Conservation (phyloP, 2,113 vertebrate genomes). For the Ceyx margarethae region DNA sequence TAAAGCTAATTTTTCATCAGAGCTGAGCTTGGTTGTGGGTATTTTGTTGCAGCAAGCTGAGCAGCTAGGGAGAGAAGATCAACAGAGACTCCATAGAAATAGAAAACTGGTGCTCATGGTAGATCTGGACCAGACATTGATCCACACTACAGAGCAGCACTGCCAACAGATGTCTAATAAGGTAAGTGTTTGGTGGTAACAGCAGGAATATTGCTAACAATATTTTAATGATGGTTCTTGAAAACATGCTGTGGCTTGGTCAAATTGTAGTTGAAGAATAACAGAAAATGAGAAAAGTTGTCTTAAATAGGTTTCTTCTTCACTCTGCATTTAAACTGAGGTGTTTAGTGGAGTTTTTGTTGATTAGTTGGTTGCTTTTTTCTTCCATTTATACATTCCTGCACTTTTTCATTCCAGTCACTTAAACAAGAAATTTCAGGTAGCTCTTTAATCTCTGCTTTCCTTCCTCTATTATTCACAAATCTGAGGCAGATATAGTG, state of each 20-base stretch:
- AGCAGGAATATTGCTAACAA: neutral
- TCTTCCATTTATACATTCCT: neutral
- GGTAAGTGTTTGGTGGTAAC: constrained; percentile 63
- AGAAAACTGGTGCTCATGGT: constrained; percentile 97
- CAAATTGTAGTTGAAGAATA: neutral
- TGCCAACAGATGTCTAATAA: constrained; percentile 93
- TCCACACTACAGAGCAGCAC: constrained; percentile 96
- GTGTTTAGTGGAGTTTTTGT: too few relatives aligned
- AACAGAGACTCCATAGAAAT: constrained; percentile 90
- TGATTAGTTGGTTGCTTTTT: neutral
- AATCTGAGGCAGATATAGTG: neutral
- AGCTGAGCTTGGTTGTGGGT: neutral
- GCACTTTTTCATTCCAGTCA: neutral
- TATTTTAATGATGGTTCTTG: neutral
- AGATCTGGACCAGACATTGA: constrained; percentile 96
- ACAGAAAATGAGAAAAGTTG: neutral
- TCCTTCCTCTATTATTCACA: neutral
- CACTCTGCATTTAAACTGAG: neutral
- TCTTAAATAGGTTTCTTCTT: neutral
- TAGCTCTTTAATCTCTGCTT: neutral
- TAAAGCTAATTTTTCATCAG: neutral
- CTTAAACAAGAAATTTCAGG: neutral
- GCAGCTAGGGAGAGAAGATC: constrained; percentile 90
- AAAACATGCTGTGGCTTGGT: neutral
- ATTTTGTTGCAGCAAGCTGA: constrained; percentile 87